Base-by-base conservation (phyloP, 1,140 invertebrate genomes). In the Pachypsylla venusta region DNA sequence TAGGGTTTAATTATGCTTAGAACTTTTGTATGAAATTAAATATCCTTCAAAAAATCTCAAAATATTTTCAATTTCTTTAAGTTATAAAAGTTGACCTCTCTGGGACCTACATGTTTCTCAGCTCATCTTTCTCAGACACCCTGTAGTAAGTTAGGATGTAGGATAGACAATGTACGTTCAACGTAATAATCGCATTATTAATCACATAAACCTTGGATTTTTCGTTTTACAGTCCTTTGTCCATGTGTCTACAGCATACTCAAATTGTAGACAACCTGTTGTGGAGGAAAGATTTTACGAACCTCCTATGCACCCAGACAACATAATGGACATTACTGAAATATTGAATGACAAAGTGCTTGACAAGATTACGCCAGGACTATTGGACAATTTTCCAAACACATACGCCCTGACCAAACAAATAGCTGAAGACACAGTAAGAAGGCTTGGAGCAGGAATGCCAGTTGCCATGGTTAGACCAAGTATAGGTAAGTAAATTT, bases 381-480 rank as follows among this genome's bases (percentile, higher is more conserved):
- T 68, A 73, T 70, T 71, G 26, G 58, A 40, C 25, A 39, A 53
- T 14, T 84, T 79, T 68, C 88, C 88, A 0, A 92, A 92, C 65
- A 87, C 85, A 0, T 93, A 92, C 64, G 80, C 83, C 0, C 89
- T 80, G 65, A 89, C 86, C 1, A 93, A 93, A 74, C 79, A 84
- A 1, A 70, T 87, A 5, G 84, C 83, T 10, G 89, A 93, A 71
- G 77, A 84, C 61, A 68, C 83, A 0, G 73, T 90, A 0, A 71
- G 77, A 61, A 74, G 80, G 59, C 77, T 84, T 61, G 73, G 77
- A 1, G 71, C 72, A 22, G 78, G 77, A 56, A 67, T 97, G 39
- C 92, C 92, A 2, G 72, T 79, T 1, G 82, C 79, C 10, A 72
- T 88, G 10, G 77, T 84, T 65, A 74, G 85, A 62, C 84, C 85